Evolutionary conservation across 2,113 vertebrate species (phyloP).

Genomic region (Machaerirhynchus nigripectus): DNA sequence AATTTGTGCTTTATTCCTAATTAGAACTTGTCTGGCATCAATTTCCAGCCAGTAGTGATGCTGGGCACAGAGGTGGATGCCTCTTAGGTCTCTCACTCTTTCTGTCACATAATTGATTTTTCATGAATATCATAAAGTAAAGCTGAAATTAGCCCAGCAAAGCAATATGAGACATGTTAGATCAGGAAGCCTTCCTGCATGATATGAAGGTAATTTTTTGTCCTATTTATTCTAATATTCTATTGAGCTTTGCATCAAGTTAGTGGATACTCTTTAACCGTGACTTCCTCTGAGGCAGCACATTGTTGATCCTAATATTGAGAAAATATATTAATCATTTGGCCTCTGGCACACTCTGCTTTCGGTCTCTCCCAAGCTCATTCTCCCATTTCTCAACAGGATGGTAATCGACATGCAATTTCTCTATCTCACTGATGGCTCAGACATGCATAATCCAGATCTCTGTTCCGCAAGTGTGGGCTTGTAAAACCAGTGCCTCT

Average conservation of each 20-base stretch:
- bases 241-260: slow-evolving; percentile 45
- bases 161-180: neutral
- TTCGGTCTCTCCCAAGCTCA: neutral
- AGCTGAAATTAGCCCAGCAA: slow-evolving; percentile 35
- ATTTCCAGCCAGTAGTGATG: neutral
- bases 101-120: slow-evolving; percentile 53
- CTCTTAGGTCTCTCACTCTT: slow-evolving; percentile 19
- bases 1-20: slow-evolving; percentile 35
- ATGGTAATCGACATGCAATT: neutral
- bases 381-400: slow-evolving; percentile 12
- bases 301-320: slow-evolving; percentile 36
- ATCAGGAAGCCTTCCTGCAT: slow-evolving; percentile 8
- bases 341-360: slow-evolving; percentile 43
- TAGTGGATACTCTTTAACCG: slow-evolving; percentile 30
- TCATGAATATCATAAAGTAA: slow-evolving; percentile 9
- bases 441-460: neutral
- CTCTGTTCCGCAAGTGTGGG: neutral
- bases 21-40: slow-evolving; percentile 27
- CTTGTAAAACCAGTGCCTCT: neutral
- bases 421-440: neutral
- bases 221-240: slow-evolving; percentile 42
- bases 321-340: slow-evolving; percentile 47
- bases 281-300: slow-evolving; percentile 52
- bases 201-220: slow-evolving; percentile 39
- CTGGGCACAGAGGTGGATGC: neutral